Conservation (phyloP, 1,140 invertebrate species). For the Thalassaphorura encarpata region DNA sequence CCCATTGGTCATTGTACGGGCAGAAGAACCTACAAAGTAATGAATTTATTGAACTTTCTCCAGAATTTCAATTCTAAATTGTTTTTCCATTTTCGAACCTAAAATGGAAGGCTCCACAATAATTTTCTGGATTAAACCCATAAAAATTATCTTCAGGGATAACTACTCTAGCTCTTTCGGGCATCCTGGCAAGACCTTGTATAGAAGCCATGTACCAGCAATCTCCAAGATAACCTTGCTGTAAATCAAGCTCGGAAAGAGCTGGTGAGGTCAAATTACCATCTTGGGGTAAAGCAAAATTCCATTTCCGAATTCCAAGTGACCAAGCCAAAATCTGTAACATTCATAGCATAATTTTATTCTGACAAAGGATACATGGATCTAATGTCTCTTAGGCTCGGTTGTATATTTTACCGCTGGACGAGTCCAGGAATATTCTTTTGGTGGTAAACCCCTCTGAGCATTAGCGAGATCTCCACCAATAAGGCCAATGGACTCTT, state of each 20-base stretch:
- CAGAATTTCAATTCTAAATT: too few species aligned
- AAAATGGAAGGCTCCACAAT: background rate
- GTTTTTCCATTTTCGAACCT: too few species aligned
- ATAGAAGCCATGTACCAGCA: background rate
- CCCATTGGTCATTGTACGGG: background rate
- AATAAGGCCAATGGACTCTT: background rate
- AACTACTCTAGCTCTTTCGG: background rate
- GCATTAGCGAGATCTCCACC: background rate
- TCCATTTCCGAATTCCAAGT: background rate
- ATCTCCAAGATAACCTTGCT: background rate
- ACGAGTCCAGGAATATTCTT: background rate
- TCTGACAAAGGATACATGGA: too few species aligned
- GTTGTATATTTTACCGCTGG: too few species aligned
- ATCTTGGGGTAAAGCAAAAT: background rate
- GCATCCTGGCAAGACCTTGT: background rate
- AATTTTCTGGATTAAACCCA: background rate
- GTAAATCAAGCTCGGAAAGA: background rate
- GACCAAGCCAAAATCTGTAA: background rate
- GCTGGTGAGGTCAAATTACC: background rate
- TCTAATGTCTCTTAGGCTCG: too few species aligned
- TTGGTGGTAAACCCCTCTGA: background rate
- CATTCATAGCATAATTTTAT: too few species aligned
- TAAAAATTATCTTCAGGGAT: background rate
- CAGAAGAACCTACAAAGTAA: too few species aligned
- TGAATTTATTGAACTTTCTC: too few species aligned